A percentile compares a stretch with the other conserved stretches of the same genome.
These are phyloP conservation scores for Nemapogon koenigi DNA, from an alignment of 2,888 invertebrate genomes.

Conservation along the genomic window DNA sequence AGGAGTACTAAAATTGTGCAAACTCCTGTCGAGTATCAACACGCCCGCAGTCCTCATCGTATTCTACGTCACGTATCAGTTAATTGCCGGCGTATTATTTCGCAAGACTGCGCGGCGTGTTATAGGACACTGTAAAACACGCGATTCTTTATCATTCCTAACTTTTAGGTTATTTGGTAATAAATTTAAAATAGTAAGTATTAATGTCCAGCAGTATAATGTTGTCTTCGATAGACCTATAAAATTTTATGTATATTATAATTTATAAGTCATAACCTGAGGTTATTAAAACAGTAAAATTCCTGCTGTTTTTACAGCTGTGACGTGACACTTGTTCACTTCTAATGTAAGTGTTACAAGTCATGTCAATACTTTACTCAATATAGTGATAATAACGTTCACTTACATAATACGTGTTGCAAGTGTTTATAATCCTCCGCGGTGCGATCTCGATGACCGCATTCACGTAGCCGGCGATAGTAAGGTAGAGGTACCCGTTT, in stretches of 20 bases:
- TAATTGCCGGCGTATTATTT: constrained; percentile 36
- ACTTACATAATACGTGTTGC: no score
- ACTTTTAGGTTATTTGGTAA: not conserved
- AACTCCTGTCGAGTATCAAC: constrained; percentile 15
- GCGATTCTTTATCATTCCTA: not conserved
- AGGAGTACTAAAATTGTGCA: constrained; percentile 18
- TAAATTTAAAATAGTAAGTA: not conserved
- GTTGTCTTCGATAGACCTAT: no score
- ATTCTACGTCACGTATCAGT: constrained; percentile 29
- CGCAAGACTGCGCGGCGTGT: constrained; percentile 27
- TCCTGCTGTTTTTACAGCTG: no score
- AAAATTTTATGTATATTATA: no score
- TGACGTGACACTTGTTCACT: not conserved
- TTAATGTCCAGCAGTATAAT: not conserved
- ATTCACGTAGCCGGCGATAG: constrained; percentile 33
- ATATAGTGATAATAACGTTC: no score
- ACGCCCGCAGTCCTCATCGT: constrained; percentile 23
- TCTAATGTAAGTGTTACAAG: not conserved
- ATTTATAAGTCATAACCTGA: no score
- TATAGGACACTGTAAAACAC: constrained; percentile 16
- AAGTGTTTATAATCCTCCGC: constrained; percentile 6
- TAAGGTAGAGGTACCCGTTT: constrained; percentile 32
- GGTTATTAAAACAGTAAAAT: no score
- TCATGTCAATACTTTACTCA: not conserved
- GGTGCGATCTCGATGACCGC: constrained; percentile 18